These are phyloP conservation scores for Daboia siamensis DNA, from an alignment of 2,113 vertebrate genomes.

Conservation along the genomic window DNA sequence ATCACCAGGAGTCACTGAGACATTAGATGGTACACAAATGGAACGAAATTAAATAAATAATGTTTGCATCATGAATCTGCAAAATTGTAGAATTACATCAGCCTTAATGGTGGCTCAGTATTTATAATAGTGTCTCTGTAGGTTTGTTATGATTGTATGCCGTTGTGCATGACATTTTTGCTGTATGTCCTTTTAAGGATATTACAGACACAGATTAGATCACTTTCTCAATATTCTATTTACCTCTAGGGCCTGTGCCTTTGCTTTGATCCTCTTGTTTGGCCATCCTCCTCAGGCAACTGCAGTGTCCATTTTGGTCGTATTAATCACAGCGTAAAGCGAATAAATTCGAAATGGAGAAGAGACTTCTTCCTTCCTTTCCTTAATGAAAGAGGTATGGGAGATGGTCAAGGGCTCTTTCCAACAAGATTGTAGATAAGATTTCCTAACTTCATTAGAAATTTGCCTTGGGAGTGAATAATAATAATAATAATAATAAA, in stretches of 20 bases:
- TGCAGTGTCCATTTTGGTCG: neutral
- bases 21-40: neutral
- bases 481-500: neutral
- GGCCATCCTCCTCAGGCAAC: neutral
- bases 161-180: neutral
- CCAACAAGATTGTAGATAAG: neutral
- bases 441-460: conserved; percentile 14
- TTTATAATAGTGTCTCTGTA: neutral
- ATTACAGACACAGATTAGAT: neutral
- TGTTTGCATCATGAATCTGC: neutral
- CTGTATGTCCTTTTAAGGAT: neutral
- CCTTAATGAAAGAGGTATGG: neutral
- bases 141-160: neutral
- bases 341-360: conserved; percentile 4
- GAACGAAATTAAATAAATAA: neutral
- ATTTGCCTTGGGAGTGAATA: conserved; percentile 1
- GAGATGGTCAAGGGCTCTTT: conserved; percentile 1
- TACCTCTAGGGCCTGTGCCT: neutral
- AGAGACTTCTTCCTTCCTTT: neutral
- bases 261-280: neutral
- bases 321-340: neutral
- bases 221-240: neutral
- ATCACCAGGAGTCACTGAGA: neutral
- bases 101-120: neutral
- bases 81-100: neutral